These are phyloP conservation scores for Myoxocephalus aenaeus DNA, from an alignment of 2,797 vertebrate genomes.

Conservation along the genomic window DNA sequence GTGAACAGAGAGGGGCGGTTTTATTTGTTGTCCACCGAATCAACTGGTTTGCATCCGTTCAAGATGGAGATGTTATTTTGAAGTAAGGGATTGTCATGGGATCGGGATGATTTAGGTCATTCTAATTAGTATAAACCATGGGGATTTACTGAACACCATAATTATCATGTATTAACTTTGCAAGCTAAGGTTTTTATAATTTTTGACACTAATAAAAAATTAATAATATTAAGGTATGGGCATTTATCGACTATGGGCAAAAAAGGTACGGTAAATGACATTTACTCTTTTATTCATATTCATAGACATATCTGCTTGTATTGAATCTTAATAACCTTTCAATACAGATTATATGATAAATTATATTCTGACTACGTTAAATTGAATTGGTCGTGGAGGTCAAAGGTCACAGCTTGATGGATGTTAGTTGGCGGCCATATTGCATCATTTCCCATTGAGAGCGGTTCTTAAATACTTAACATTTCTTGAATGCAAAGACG, in stretches of 20 bases:
- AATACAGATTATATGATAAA: not conserved
- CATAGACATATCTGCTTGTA: too few relatives aligned
- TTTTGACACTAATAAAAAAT: too few relatives aligned
- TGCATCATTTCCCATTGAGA: not conserved
- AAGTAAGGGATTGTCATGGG: not conserved
- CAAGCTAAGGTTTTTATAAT: too few relatives aligned
- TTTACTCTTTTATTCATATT: too few relatives aligned
- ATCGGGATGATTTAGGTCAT: not conserved
- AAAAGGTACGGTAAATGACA: too few relatives aligned
- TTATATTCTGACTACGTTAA: not conserved
- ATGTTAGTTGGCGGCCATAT: not conserved
- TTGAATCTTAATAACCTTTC: too few relatives aligned
- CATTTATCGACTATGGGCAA: too few relatives aligned
- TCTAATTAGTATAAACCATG: too few relatives aligned
- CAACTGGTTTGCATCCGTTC: constrained; percentile 26
- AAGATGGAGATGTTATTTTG: not conserved
- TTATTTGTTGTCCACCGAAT: constrained; percentile 11
- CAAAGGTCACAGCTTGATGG: not conserved
- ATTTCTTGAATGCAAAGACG: not conserved
- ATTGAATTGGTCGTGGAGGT: not conserved
- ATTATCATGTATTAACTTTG: too few relatives aligned
- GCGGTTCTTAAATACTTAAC: too few relatives aligned
- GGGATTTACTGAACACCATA: too few relatives aligned
- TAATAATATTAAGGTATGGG: too few relatives aligned
- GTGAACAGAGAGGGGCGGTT: not conserved